phyloP scores from a whole-genome alignment of 2,797 vertebrate species.

The Balearica regulorum region DNA sequence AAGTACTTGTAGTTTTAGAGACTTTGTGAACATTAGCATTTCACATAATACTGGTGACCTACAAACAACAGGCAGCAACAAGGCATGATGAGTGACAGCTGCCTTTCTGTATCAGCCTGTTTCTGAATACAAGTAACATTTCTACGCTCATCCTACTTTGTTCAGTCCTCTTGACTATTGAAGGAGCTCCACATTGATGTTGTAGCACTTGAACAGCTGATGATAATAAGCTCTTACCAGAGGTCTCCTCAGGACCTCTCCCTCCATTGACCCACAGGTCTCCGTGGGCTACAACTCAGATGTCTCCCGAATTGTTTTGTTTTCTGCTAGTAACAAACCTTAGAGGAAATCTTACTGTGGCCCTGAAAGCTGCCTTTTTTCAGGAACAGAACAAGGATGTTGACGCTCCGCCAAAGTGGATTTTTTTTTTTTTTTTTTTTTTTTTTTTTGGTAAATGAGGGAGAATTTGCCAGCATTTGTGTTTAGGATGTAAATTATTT shows the following conservation, averaged over 20 bases:
- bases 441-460: constrained; percentile 52
- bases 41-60: not conserved
- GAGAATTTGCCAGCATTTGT: constrained; percentile 53
- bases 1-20: not conserved
- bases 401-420: constrained; percentile 32
- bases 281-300: not conserved
- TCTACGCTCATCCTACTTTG: not conserved
- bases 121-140: not conserved
- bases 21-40: not conserved
- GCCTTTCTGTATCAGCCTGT: not conserved
- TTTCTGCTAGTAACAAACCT: constrained; percentile 18
- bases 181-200: not conserved
- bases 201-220: not conserved
- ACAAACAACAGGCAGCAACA: not conserved
- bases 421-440: constrained; percentile 52
- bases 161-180: not conserved
- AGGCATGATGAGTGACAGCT: not conserved
- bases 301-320: constrained; percentile 1
- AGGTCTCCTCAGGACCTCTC: constrained; percentile 3
- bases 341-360: constrained; percentile 38
- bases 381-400: constrained; percentile 40
- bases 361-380: constrained; percentile 41
- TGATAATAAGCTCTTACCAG: not conserved
- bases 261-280: not conserved
- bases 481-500: constrained; percentile 56